Base-by-base conservation (phyloP, 2,113 vertebrate genomes). In the Tursiops truncatus region DNA sequence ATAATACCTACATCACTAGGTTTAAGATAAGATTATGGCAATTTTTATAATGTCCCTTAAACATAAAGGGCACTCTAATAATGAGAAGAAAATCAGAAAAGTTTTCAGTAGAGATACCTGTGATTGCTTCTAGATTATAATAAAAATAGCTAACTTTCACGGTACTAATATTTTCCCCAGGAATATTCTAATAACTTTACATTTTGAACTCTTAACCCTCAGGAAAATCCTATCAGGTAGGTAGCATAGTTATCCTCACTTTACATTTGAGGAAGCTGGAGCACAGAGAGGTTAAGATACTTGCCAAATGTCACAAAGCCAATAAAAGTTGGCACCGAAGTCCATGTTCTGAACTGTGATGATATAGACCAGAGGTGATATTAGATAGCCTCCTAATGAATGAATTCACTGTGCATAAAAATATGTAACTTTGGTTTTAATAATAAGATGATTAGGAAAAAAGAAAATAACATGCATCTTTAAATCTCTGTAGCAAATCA, bases 351-450 rank as follows among this genome's bases (percentile, higher is more conserved):
- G 70, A 94, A 84, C 33, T 28, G 5, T 4, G 4, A 17, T 21
- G 50, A 60, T 44, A 63, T 28, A 81, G 26, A 84, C 18, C 1
- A 62, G 50, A 84, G 20, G 77, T 67, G 8, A 84, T 81, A 85
- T 53, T 23, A 68, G 70, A 92, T n/a, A 84, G 33, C 5, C 33
- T 83, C 47, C 44, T 73, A 83, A 50, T 53, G 6, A 79, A 89
- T 73, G 58, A 79, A 94, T 92, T 89, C 12, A 28, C 18, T 73
- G 36, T 41, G 38, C 41, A 63, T 79, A 26, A 94, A 94, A 92
- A 65, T 4, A n/a, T 87, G 33, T 41, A 63, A 87, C 44, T 95
- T 89, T 36, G n/a, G 20, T 71, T 83, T 92, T 96, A 76, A 93
- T 82, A 87, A 77, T 50, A 6, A 91, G n/a, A 77, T 65, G 25